Conservation (phyloP, 53 echinoderm and acorn worm species). For the Mesocentrotus franciscanus region DNA sequence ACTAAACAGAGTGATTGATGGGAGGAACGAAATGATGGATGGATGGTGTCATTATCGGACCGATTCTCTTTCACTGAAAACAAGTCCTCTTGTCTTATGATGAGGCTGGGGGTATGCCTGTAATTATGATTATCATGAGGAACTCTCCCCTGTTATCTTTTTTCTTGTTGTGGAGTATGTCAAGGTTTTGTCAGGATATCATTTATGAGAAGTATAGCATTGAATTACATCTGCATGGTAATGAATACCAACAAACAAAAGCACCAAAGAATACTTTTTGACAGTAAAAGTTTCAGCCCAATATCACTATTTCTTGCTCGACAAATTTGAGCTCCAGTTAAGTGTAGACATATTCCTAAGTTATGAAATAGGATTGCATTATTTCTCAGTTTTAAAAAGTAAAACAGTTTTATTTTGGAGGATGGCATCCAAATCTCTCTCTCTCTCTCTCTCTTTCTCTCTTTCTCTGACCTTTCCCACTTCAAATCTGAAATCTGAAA, state of each 20-base stretch:
- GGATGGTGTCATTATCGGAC: conserved; percentile 20
- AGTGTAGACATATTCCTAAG: neutral
- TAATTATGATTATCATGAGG: conserved; percentile 17
- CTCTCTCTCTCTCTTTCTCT: neutral
- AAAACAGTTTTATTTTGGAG: neutral
- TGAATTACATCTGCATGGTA: neutral
- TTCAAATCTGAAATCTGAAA: neutral
- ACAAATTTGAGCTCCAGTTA: neutral
- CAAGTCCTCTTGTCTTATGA: neutral
- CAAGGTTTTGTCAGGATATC: neutral
- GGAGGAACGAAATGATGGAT: conserved; percentile 16
- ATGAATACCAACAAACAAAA: neutral
- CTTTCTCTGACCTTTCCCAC: too few relatives aligned
- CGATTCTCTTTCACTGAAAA: conserved; percentile 44
- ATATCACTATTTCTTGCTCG: neutral
- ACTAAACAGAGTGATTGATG: conserved; percentile 41
- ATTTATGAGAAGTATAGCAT: neutral
- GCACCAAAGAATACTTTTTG: neutral
- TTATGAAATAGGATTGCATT: neutral
- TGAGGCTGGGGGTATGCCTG: conserved; percentile 10
- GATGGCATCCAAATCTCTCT: neutral
- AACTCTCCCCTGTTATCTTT: neutral
- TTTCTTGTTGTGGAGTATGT: neutral
- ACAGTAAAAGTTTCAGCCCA: neutral
- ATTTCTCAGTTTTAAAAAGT: neutral